Base-by-base conservation (phyloP, 2,888 invertebrate genomes). In the Trichacis sp. region DNA sequence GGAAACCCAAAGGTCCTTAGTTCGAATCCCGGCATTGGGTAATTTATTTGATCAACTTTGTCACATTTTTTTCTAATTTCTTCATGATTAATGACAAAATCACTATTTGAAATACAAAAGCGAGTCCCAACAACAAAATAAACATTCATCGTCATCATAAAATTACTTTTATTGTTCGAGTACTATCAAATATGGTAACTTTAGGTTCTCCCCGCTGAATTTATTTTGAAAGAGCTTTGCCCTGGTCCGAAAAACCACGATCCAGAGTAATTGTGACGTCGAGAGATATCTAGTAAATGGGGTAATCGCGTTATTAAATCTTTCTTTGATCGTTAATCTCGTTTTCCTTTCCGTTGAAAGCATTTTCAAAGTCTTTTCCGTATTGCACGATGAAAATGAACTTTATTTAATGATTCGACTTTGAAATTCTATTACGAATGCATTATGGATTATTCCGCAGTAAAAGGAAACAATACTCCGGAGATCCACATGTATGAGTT, bases 191-290 rank as follows among this genome's bases (percentile, higher is more conserved):
- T n/a, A n/a, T n/a, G n/a, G n/a, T n/a, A n/a, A n/a, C n/a, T n/a
- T n/a, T n/a, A n/a, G n/a, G n/a, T n/a, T n/a, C n/a, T n/a, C n/a
- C n/a, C n/a, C n/a, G n/a, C 52, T 40, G 59, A 56, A 70, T 71
- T 73, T 68, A 54, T 55, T 30, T 55, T 58, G 66, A 74, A 73
- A 52, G 73, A 71, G 61, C 70, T 72, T 72, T 63, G 74, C 67
- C 60, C 63, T 72, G 74, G 76, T 72, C 74, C 66, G 74, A 72
- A 74, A 74, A 8, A 3, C 24, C 24, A 24, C 8, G 24, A 24
- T 8, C 24, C 24, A 68, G 14, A 40, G 12, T 40, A 2, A 15
- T 15, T 5, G 14, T 14, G 3, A 15, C 40, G 40, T 40, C 15
- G 14, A 40, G 8, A 14, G n/a, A 40, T 15, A 40, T 40, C 49